Percentiles rank a stretch among this genome's conserved stretches.
These are phyloP conservation scores for Hetaerina americana DNA, from an alignment of 1,140 invertebrate genomes.

Conservation along the genomic window DNA sequence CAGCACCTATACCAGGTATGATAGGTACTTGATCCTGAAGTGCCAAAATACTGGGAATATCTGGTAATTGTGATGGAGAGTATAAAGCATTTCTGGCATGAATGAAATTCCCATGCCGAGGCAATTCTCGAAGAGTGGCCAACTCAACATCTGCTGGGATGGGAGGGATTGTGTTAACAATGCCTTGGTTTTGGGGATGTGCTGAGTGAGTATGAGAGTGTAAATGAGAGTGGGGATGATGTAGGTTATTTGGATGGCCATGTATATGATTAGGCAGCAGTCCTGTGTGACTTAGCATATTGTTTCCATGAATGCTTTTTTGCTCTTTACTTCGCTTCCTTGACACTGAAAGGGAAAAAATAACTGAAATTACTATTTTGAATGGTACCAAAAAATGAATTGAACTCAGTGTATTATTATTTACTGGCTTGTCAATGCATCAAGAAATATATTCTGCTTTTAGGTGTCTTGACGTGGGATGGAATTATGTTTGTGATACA, in stretches of 20 bases:
- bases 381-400: background rate
- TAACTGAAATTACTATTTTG: background rate
- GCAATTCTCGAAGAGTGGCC: conserved; percentile 74
- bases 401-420: background rate
- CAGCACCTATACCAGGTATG: background rate
- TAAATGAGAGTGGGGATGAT: background rate
- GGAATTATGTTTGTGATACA: too few species aligned
- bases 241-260: background rate
- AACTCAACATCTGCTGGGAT: conserved; percentile 56
- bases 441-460: background rate
- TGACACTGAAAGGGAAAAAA: background rate
- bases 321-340: background rate
- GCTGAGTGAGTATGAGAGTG: background rate
- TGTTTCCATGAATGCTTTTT: background rate
- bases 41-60: background rate
- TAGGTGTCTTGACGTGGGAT: too few species aligned
- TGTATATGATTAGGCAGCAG: background rate
- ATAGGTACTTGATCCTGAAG: background rate
- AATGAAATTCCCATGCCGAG: conserved; percentile 50
- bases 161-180: background rate
- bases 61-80: conserved; percentile 28
- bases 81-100: conserved; percentile 68
- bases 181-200: background rate
- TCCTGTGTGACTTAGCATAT: background rate
- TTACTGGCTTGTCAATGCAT: background rate